Conservation (phyloP, 2,888 invertebrate genomes). For the Ellobium chinense region DNA sequence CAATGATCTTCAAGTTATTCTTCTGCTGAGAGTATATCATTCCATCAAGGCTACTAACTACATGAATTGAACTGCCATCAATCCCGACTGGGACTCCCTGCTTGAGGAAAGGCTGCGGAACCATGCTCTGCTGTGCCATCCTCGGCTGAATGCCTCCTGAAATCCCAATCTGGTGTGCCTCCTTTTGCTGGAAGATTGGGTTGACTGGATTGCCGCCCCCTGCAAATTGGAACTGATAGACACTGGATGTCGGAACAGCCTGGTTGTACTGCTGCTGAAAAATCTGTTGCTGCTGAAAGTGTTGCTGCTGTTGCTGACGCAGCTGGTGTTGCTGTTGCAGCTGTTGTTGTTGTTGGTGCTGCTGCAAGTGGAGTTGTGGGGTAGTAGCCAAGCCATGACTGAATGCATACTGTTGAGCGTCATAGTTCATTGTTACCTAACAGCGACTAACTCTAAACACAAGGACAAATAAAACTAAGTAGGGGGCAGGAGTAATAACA, state of each 20-base stretch:
- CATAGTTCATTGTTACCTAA: slow-evolving; percentile 53
- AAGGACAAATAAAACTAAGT: slow-evolving; percentile 15
- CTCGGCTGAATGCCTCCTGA: slow-evolving; percentile 36
- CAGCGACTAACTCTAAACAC: not conserved
- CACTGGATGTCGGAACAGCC: slow-evolving; percentile 33
- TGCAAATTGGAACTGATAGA: slow-evolving; percentile 38
- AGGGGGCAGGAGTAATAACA: slow-evolving; percentile 11
- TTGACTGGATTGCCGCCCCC: slow-evolving; percentile 22
- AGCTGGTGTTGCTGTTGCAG: slow-evolving; percentile 44
- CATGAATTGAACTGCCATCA: slow-evolving; percentile 23
- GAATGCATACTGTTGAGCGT: slow-evolving; percentile 51
- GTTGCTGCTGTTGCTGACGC: slow-evolving; percentile 50
- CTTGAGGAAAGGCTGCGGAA: slow-evolving; percentile 28
- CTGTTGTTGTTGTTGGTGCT: slow-evolving; percentile 42
- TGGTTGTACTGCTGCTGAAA: slow-evolving; percentile 44
- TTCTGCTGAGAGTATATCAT: slow-evolving; percentile 36
- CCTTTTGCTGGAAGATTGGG: slow-evolving; percentile 39
- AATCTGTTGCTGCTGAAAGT: slow-evolving; percentile 36
- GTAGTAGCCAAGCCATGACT: slow-evolving; percentile 50
- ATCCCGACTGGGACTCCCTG: slow-evolving; percentile 26
- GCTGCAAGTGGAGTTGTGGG: slow-evolving; percentile 47
- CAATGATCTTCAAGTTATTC: slow-evolving; percentile 16
- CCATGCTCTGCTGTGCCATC: slow-evolving; percentile 31
- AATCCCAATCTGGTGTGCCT: slow-evolving; percentile 28
- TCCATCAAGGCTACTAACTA: slow-evolving; percentile 25